phyloP scores from a whole-genome alignment of 2,797 vertebrate species.

The Chelmon rostratus region DNA sequence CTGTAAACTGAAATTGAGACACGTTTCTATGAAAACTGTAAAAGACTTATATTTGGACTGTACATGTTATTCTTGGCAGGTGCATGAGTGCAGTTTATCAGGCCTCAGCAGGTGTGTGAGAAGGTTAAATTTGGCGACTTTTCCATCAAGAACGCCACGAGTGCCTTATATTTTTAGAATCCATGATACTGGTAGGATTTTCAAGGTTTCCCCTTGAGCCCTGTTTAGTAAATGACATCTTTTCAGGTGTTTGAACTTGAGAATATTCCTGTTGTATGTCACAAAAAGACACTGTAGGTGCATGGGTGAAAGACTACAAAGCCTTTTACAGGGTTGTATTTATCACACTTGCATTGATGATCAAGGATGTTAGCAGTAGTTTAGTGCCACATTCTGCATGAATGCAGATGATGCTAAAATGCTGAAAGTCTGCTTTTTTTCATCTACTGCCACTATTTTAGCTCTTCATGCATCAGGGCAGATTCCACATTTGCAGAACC shows the following conservation, averaged over 20 bases:
- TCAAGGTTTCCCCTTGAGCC: neutral
- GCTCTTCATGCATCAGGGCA: neutral
- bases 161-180: conserved; percentile 16
- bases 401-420: neutral
- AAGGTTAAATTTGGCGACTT: conserved; percentile 7
- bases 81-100: conserved; percentile 20
- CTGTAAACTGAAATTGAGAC: neutral
- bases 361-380: neutral
- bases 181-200: neutral
- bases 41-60: conserved; percentile 12
- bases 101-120: conserved; percentile 29
- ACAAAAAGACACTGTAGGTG: neutral
- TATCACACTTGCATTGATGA: neutral
- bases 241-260: conserved; percentile 16
- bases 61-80: conserved; percentile 7
- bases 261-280: neutral
- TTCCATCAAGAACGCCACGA: neutral
- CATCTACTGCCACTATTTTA: neutral
- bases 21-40: neutral
- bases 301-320: neutral
- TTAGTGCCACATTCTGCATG: neutral
- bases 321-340: neutral
- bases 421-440: neutral
- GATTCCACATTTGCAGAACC: neutral
- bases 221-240: neutral